Evolutionary conservation across 1,140 invertebrate genomes (phyloP), one percentile per base, ranked within the genome.

Genomic region (Orius laevigatus): DNA sequence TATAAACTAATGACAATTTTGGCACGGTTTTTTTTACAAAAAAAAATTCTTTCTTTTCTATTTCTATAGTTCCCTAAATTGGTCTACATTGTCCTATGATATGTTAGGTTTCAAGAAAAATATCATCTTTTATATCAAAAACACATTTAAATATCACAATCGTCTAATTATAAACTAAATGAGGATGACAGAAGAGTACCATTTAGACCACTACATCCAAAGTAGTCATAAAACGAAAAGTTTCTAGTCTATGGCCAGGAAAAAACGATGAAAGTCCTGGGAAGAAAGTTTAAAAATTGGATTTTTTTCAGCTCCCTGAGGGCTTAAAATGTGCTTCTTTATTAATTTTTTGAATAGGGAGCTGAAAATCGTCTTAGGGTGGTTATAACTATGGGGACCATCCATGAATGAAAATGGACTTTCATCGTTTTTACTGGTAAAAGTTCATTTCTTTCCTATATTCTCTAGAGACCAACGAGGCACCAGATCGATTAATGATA

Each of bases 401-500:
- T n/a, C n/a, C n/a, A n/a, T n/a, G n/a, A n/a, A n/a, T n/a, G n/a
- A 42, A 42, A 42, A 42, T n/a, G 31, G 15, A 42, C 15, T 42
- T 11, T 42, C 41, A 18, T 20, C 19, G 19, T 42, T 25, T 18
- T 42, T 42, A 19, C n/a, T 42, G 12, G 14, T n/a, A n/a, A 16
- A 42, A 42, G 19, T 14, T 18, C 31, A 4, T 42, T 16, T 19
- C 31, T 42, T 18, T 42, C 14, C 5, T 18, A 41, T 11, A 11
- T 42, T 42, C 18, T 42, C 41, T 42, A 42, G 18, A 39, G 36
- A 9, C 19, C 41, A 25, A 42, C 14, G 39, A 41, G 39, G 15
- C 15, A 41, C 15, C 15, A 41, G 39, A 41, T 41, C 39, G 39
- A 41, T 41, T 41, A 41, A 41, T 15, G 15, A 41, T 14, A 41